Percentiles rank a stretch among this genome's conserved stretches.
phyloP scores from a whole-genome alignment of 2,888 invertebrate genomes.

The Catocala nupta region DNA sequence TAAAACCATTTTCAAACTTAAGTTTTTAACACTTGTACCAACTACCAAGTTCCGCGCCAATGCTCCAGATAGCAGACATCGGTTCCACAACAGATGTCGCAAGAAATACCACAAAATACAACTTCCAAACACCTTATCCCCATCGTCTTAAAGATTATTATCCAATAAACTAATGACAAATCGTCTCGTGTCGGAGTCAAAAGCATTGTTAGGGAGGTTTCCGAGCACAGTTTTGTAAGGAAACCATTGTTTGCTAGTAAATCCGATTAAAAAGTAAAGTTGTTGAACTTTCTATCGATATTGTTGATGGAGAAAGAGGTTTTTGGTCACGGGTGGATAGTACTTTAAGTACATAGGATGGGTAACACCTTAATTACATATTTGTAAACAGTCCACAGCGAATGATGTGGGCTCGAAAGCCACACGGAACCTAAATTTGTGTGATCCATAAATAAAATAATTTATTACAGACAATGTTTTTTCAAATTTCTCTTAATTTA shows the following conservation, averaged over 20 bases:
- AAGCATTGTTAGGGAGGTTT: constrained; percentile 21
- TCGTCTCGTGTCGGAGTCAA: constrained; percentile 3
- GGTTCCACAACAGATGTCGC: constrained; percentile 59
- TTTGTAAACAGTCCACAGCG: no score
- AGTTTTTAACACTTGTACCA: constrained; percentile 34
- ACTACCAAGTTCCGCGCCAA: constrained; percentile 56
- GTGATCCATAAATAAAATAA: no score
- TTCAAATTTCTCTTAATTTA: no score
- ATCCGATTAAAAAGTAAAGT: constrained; percentile 35
- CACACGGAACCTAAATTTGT: no score
- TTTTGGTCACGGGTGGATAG: no score
- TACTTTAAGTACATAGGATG: no score
- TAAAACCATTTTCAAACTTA: no score
- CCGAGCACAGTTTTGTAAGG: constrained; percentile 43
- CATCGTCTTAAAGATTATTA: constrained; percentile 18
- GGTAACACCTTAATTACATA: no score
- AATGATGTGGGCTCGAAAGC: no score
- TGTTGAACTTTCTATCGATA: constrained; percentile 33
- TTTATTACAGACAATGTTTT: no score
- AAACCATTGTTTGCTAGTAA: constrained; percentile 31
- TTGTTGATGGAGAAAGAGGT: neutral
- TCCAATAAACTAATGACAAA: constrained; percentile 1
- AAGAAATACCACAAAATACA: constrained; percentile 28
- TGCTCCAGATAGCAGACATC: constrained; percentile 58
- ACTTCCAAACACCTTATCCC: constrained; percentile 8